phyloP scores from a whole-genome alignment of 1,140 invertebrate genomes.

The Drosophila subpulchrella region DNA sequence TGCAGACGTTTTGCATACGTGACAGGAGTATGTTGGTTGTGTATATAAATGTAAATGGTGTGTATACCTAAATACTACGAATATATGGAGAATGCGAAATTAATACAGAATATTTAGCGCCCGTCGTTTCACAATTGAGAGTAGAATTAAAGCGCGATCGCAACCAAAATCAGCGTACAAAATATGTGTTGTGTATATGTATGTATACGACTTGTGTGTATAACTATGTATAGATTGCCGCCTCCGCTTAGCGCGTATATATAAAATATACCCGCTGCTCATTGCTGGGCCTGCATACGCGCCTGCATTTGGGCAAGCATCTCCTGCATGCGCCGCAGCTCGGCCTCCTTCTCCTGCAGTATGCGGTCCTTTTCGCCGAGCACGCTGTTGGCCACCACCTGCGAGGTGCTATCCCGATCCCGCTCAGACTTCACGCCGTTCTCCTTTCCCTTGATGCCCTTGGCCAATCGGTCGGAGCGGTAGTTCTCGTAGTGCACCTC shows the following conservation, averaged over 20 bases:
- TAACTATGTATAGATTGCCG: conserved; percentile 89
- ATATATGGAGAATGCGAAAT: conserved; percentile 50
- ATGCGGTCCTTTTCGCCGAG: conserved; percentile 92
- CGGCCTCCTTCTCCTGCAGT: conserved; percentile 95
- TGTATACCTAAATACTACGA: conserved; percentile 39
- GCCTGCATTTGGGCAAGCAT: conserved; percentile 98
- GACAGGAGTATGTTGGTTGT: conserved; percentile 21
- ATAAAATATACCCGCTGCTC: conserved; percentile 2
- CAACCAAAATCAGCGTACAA: conserved; percentile 68
- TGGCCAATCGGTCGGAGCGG: conserved; percentile 93
- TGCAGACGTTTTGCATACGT: conserved; percentile 45
- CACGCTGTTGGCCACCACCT: conserved; percentile 74
- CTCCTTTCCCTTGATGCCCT: conserved; percentile 88
- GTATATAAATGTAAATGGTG: conserved; percentile 29
- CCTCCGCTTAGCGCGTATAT: not conserved
- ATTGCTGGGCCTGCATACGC: conserved; percentile 91
- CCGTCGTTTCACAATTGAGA: conserved; percentile 58
- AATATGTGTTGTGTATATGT: conserved; percentile 60
- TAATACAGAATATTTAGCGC: conserved; percentile 56
- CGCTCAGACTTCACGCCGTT: conserved; percentile 75
- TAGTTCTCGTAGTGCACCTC: conserved; percentile 99
- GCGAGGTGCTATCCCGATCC: conserved; percentile 63
- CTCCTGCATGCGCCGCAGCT: conserved; percentile 96
- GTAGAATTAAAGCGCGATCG: conserved; percentile 48
- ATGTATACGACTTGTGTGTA: conserved; percentile 85